Evolutionary conservation across 2,113 vertebrate species (phyloP), one percentile per base, ranked within the genome.

Genomic region (Pituophis catenifer): DNA sequence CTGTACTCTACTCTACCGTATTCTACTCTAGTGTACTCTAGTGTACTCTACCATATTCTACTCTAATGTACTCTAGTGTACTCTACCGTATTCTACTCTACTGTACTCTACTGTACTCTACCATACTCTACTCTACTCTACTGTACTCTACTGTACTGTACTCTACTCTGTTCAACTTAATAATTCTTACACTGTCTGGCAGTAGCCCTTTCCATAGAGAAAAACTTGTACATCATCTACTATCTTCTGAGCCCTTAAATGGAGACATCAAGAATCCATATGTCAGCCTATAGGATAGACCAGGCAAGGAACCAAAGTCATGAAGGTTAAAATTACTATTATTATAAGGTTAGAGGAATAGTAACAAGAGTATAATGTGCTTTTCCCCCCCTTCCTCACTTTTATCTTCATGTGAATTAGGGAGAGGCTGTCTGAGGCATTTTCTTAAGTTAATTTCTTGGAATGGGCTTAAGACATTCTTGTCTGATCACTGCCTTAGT

Each of bases 21-120:
- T 1, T 54, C 11, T 54, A 54, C 1, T 13, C 11, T 54, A 44
- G 1, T 53, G 11, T 12, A 12, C 3, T 17, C 13, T 17, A 17
- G 1, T 5, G 3, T 17, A 55, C 0, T 55, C 3, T 5, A 55
- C 1, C 4, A 0, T 55, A 55, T 1, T 54, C 2, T 54, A 13
- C 10, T 54, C 11, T 53, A 53, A 0, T 52, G 1, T 52, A 52
- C 8, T 10, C 52, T 52, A 11, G 0, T 52, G 9, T 52, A 52
- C 9, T 52, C 52, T 52, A 52, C 9, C 0, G 1, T 52, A 52
- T 0, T 10, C 52, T 52, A 52, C 52, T 11, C 52, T 53, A 13
- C 3, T 54, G 12, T 54, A 15, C 12, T 54, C 53, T 54, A 58
- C 1, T 23, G 19, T 58, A 23, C 44, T 48, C 3, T 48, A 48